These are phyloP conservation scores for Platycnemis pennipes DNA, from an alignment of 2,888 invertebrate genomes.

Conservation along the genomic window DNA sequence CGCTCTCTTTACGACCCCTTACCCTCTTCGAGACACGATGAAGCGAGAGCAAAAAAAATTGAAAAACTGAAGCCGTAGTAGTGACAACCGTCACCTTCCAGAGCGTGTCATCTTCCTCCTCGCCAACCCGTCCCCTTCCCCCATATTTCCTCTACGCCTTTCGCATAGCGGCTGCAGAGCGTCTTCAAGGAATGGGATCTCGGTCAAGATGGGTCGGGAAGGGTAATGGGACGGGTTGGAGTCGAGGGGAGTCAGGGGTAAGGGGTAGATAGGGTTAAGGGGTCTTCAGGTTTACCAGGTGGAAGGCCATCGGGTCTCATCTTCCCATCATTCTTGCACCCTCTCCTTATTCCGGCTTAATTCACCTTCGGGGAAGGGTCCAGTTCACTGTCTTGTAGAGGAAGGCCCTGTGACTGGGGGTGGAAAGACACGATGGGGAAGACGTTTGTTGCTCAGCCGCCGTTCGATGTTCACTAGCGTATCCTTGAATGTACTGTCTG, in stretches of 20 bases:
- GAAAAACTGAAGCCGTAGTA: background rate
- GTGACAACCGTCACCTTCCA: background rate
- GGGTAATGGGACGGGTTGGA: background rate
- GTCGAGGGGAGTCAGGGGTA: background rate
- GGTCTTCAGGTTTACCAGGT: background rate
- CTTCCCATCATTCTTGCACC: background rate
- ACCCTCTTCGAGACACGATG: background rate
- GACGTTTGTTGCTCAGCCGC: background rate
- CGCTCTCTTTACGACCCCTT: background rate
- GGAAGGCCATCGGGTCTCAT: background rate
- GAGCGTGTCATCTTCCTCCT: background rate
- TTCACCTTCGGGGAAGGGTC: background rate
- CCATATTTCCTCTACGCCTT: background rate
- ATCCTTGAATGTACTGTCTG: too few species aligned
- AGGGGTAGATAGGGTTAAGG: background rate
- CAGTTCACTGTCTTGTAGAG: background rate
- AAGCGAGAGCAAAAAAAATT: background rate
- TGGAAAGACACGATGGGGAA: background rate
- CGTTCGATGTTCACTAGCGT: background rate
- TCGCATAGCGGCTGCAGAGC: slow-evolving; percentile 16
- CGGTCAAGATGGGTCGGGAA: background rate
- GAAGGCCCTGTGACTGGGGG: background rate
- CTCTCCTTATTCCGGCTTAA: background rate
- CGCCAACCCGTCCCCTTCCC: background rate
- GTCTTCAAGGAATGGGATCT: background rate